Base-by-base conservation (phyloP, 2,797 vertebrate genomes). In the Pseudomugil gertrudae region DNA sequence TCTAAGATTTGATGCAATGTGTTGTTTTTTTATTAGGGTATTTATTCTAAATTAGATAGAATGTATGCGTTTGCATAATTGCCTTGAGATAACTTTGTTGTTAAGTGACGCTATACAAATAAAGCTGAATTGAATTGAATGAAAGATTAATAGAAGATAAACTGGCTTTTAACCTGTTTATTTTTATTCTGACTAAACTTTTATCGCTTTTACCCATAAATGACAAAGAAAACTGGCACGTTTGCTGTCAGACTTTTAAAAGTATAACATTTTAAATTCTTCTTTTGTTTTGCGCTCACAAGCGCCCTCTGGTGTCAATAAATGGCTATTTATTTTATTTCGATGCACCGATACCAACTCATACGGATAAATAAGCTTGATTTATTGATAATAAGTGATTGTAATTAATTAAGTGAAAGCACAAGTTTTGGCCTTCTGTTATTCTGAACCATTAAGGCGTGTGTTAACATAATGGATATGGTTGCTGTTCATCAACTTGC, bases 241-340 rank as follows among this genome's bases (percentile, higher is more conserved):
- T 27, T 27, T 14, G 53, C 38, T 51, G 3, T 54, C 19, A 29
- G 5, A 23, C 2, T 32, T 76, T 48, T 65, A 26, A 56, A 40
- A 11, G 15, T 2, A 19, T 5, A 4, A 50, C 13, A 19, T 24
- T 52, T 27, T 45, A n/a, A 2, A 27, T 5, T 19, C 19, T 59
- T 26, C n/a, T 35, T 8, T 30, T 26, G 64, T 24, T 9, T 0
- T 30, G 11, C 13, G 78, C 81, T 78, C 79, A n/a, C 5, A 77
- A 47, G 78, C 84, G 86, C 89, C 90, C 79, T 29, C 92, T 92
- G 71, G 77, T 89, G 93, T 78, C 61, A 5, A 6, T 23, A 38
- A 29, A 9, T 9, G 15, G 32, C 8, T 21, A 19, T 13, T 13
- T 11, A n/a, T n/a, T n/a, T n/a, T n/a, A n/a, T n/a, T n/a, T n/a